Conservation (phyloP, 2,888 invertebrate genomes). For the Acanthosepion pharaonis region DNA sequence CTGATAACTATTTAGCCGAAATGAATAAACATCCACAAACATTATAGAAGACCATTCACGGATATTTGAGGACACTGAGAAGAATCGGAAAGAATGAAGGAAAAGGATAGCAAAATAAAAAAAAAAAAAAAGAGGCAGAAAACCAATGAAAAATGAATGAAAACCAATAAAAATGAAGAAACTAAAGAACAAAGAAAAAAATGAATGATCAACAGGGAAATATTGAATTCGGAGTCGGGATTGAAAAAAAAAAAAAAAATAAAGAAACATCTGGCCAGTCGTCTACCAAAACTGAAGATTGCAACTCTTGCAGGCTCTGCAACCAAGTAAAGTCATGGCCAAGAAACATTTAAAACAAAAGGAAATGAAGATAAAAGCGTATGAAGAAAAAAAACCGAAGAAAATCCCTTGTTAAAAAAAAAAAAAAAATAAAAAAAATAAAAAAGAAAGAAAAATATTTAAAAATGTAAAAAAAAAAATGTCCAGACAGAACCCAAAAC, state of each 20-base stretch:
- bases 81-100: neutral
- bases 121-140: neutral
- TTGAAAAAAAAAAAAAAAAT: neutral
- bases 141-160: neutral
- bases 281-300: neutral
- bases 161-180: neutral
- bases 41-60: neutral
- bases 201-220: neutral
- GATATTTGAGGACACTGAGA: neutral
- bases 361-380: neutral
- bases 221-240: neutral
- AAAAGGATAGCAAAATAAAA: neutral
- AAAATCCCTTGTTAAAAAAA: neutral
- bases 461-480: neutral
- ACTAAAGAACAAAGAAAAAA: neutral
- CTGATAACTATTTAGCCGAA: neutral
- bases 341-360: neutral
- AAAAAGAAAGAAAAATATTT: constrained; percentile 9
- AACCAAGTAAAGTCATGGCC: neutral
- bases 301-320: neutral
- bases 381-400: neutral
- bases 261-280: neutral
- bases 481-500: neutral
- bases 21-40: neutral
- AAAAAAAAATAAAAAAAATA: neutral